Evolutionary conservation across 92 coral and sea anemone species (phyloP).

Genomic region (Zoanthus sociatus): DNA sequence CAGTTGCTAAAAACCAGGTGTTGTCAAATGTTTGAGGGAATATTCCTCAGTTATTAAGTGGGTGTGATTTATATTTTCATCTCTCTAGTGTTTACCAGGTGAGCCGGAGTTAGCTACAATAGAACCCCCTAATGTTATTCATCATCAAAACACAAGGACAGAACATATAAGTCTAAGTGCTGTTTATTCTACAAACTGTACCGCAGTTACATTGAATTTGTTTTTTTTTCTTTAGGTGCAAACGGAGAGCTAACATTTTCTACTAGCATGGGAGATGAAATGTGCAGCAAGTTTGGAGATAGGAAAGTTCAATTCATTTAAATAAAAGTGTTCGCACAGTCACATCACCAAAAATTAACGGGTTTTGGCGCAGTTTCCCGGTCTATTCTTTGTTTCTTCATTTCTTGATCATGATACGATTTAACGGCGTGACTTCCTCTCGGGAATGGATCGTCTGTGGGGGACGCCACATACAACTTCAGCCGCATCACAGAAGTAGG

Average conservation of each 20-base stretch:
- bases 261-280: background rate
- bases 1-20: too few species aligned
- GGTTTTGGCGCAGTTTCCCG: background rate
- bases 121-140: too few species aligned
- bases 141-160: background rate
- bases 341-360: background rate
- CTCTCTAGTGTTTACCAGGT: too few species aligned
- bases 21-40: too few species aligned
- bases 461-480: conserved; percentile 27
- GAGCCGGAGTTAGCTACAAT: too few species aligned
- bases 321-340: background rate
- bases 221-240: background rate
- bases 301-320: background rate
- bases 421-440: background rate
- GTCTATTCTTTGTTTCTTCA: conserved; percentile 2
- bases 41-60: too few species aligned
- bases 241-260: background rate
- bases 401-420: background rate
- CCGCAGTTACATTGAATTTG: background rate
- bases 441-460: background rate
- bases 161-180: background rate
- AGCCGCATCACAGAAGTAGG: conserved; percentile 39
- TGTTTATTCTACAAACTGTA: conserved; percentile 31
- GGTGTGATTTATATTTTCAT: too few species aligned
- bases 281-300: background rate